phyloP scores from a whole-genome alignment of 2,888 invertebrate species.

The Drosophila setosimentum region DNA sequence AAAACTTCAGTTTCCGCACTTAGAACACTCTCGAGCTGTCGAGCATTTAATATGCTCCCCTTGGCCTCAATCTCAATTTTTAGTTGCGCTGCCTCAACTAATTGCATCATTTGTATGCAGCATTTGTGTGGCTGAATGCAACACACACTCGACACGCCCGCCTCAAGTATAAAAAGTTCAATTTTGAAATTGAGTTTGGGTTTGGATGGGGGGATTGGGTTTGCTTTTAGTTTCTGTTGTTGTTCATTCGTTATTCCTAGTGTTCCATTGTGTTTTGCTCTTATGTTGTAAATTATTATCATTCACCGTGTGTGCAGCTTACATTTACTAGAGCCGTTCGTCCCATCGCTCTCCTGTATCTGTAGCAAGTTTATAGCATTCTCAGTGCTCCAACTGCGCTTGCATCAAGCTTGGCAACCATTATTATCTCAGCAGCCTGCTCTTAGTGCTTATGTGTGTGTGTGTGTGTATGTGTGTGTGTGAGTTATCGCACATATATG shows the following conservation, averaged over 20 bases:
- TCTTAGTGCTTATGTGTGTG: slow-evolving; percentile 12
- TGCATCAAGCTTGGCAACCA: slow-evolving; percentile 69
- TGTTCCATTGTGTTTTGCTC: slow-evolving; percentile 64
- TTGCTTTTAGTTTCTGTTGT: slow-evolving; percentile 30
- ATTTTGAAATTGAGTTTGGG: slow-evolving; percentile 34
- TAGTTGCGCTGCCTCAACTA: slow-evolving; percentile 57
- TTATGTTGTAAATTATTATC: slow-evolving; percentile 75
- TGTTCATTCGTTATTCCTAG: slow-evolving; percentile 22
- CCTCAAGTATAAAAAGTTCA: slow-evolving; percentile 55
- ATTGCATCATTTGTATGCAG: slow-evolving; percentile 85
- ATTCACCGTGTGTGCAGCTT: slow-evolving; percentile 43
- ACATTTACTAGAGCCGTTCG: slow-evolving; percentile 7
- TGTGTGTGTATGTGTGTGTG: slow-evolving; percentile 37
- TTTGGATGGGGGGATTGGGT: slow-evolving; percentile 17
- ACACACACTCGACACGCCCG: slow-evolving; percentile 38
- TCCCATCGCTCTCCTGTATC: slow-evolving; percentile 36
- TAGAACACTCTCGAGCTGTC: slow-evolving; percentile 17
- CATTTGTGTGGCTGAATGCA: slow-evolving; percentile 64
- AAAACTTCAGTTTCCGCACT: slow-evolving; percentile 50
- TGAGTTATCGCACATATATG: slow-evolving; percentile 73
- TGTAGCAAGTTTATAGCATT: slow-evolving; percentile 53
- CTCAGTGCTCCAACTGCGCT: slow-evolving; percentile 26
- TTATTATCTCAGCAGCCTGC: slow-evolving; percentile 74
- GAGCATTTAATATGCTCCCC: slow-evolving; percentile 55
- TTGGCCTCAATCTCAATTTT: slow-evolving; percentile 32